These are phyloP conservation scores for Tetranychus urticae DNA, from an alignment of 1,140 invertebrate genomes.

Conservation along the genomic window DNA sequence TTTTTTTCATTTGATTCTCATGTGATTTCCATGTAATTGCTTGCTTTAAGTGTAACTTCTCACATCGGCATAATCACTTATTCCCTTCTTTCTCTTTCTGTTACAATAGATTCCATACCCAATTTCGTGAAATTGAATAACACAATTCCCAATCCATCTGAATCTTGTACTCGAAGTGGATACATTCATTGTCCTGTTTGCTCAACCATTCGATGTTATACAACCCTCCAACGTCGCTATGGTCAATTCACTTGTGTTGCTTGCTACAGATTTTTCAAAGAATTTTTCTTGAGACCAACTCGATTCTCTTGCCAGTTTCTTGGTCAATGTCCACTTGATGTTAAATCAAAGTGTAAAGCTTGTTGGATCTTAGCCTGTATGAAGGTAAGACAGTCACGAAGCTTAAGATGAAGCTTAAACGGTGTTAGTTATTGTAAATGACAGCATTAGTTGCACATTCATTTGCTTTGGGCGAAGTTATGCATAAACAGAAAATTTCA, in stretches of 20 bases:
- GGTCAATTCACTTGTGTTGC: constrained; percentile 6
- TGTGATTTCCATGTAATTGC: neutral
- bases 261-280: constrained; percentile 10
- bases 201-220: neutral
- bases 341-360: constrained; percentile 5
- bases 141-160: neutral
- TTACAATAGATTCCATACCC: neutral
- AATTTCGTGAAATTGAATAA: neutral
- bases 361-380: constrained; percentile 7
- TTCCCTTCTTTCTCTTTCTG: neutral
- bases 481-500: too few species aligned
- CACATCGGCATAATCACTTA: neutral
- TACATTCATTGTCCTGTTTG: constrained; percentile 8
- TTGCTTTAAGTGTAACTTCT: neutral
- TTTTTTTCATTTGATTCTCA: neutral
- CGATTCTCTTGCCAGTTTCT: constrained; percentile 1
- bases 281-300: constrained; percentile 4
- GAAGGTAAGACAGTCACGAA: neutral
- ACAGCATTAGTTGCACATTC: too few species aligned
- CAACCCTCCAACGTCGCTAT: constrained; percentile 7
- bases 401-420: too few species aligned
- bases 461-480: too few species aligned
- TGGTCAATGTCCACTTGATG: neutral
- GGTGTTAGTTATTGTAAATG: too few species aligned
- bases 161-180: constrained; percentile 2